phyloP scores from a whole-genome alignment of 2,888 invertebrate species.

The Ariolimax columbianus region DNA sequence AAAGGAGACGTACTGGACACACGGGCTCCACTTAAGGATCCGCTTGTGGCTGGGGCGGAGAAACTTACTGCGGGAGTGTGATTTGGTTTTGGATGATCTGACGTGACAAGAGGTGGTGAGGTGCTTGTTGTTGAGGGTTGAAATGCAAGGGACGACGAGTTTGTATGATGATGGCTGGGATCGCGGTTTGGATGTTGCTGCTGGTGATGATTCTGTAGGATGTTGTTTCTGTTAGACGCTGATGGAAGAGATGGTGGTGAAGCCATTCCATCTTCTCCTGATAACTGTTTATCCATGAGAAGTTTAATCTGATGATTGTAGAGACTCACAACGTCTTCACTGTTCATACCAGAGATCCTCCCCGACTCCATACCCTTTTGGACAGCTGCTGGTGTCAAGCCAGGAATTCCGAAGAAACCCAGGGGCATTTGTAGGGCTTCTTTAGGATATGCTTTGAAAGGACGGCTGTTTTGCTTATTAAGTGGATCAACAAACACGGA shows the following conservation, averaged over 20 bases:
- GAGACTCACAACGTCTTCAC: slow-evolving; percentile 71
- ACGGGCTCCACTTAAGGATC: neutral
- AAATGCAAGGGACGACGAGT: slow-evolving; percentile 21
- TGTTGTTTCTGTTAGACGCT: slow-evolving; percentile 41
- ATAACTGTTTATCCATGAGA: slow-evolving; percentile 61
- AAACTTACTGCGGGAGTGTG: neutral
- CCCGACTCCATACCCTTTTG: slow-evolving; percentile 46
- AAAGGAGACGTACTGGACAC: slow-evolving; percentile 37
- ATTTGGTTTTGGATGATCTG: slow-evolving; percentile 32
- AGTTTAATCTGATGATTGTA: slow-evolving; percentile 70
- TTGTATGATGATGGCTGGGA: slow-evolving; percentile 51
- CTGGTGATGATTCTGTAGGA: slow-evolving; percentile 49
- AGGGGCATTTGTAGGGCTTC: slow-evolving; percentile 83
- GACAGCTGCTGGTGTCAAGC: slow-evolving; percentile 58
- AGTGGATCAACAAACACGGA: slow-evolving; percentile 32
- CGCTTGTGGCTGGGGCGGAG: slow-evolving; percentile 8
- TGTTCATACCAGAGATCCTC: slow-evolving; percentile 61
- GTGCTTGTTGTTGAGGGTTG: slow-evolving; percentile 54
- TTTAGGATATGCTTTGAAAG: slow-evolving; percentile 84
- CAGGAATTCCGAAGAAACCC: slow-evolving; percentile 76
- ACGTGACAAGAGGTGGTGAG: slow-evolving; percentile 62
- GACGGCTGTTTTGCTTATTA: slow-evolving; percentile 65
- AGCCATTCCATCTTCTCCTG: slow-evolving; percentile 52
- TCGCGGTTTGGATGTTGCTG: slow-evolving; percentile 19
- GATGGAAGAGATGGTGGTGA: slow-evolving; percentile 45